Conservation (phyloP, 2,113 vertebrate species). For the Varanus komodoensis region DNA sequence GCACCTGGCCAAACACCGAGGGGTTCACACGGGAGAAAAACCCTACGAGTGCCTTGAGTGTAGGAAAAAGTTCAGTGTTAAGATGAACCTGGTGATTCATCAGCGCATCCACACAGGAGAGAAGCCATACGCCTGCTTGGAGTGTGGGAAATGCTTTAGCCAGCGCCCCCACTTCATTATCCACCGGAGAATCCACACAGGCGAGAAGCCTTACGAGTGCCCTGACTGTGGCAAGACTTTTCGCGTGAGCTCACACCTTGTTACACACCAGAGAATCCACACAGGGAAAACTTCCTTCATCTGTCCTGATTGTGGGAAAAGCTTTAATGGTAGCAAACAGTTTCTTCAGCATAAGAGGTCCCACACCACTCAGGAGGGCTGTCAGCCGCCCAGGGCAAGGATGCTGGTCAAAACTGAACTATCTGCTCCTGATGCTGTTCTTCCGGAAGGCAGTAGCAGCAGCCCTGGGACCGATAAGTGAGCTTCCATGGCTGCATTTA, state of each 20-base stretch:
- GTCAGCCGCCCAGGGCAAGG: neutral
- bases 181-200: constrained; percentile 61
- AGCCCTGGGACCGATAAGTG: neutral
- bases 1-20: constrained; percentile 51
- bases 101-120: constrained; percentile 41
- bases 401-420: neutral
- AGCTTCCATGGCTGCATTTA: neutral
- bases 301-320: constrained; percentile 65
- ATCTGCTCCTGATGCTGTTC: no score
- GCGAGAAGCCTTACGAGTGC: constrained; percentile 59
- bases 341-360: constrained; percentile 1
- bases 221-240: constrained; percentile 57
- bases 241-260: constrained; percentile 55
- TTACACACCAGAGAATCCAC: constrained; percentile 50
- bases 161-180: constrained; percentile 43
- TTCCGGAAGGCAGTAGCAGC: neutral
- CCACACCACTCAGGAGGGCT: neutral
- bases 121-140: constrained; percentile 49
- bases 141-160: constrained; percentile 61
- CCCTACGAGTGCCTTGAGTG: constrained; percentile 53
- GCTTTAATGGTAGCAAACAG: constrained; percentile 35
- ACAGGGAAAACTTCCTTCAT: constrained; percentile 57
- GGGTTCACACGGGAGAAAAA: constrained; percentile 59
- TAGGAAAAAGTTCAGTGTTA: constrained; percentile 60
- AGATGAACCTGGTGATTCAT: constrained; percentile 43